Evolutionary conservation across 2,888 invertebrate genomes (phyloP).

Genomic region (Antheraea yamamai): DNA sequence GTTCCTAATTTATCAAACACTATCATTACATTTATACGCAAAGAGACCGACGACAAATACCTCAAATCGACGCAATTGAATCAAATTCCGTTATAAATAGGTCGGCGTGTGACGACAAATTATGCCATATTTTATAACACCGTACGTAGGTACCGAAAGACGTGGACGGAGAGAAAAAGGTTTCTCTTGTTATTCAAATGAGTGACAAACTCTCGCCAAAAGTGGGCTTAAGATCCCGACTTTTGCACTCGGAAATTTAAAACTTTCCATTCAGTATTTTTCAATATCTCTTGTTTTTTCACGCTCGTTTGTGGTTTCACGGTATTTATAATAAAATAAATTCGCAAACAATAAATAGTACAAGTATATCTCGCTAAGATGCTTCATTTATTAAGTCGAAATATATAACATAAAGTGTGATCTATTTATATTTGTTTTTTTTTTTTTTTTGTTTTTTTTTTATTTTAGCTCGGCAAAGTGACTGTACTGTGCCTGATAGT

Average conservation of each 20-base stretch:
- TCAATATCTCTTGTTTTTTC: constrained; percentile 35
- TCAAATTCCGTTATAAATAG: constrained; percentile 31
- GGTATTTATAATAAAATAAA: neutral
- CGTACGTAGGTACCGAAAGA: constrained; percentile 23
- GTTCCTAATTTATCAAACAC: too few species aligned
- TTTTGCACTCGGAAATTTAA: constrained; percentile 51
- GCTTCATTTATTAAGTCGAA: too few species aligned
- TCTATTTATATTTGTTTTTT: too few species aligned
- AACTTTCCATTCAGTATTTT: constrained; percentile 52
- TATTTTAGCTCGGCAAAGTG: too few species aligned
- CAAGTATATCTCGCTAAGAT: neutral
- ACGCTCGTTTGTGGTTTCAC: neutral
- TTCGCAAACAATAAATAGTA: neutral
- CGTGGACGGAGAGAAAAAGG: constrained; percentile 54
- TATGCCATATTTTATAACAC: constrained; percentile 32
- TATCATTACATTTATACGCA: neutral
- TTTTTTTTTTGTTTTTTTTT: too few species aligned
- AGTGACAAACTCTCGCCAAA: constrained; percentile 59
- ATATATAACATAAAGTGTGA: too few species aligned
- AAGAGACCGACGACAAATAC: constrained; percentile 2
- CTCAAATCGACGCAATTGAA: constrained; percentile 22
- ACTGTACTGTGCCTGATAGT: too few species aligned
- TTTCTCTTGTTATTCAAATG: constrained; percentile 76
- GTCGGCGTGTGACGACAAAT: constrained; percentile 23
- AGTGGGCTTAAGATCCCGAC: constrained; percentile 50